These are phyloP conservation scores for Podiceps cristatus DNA, from an alignment of 2,113 vertebrate genomes.

Conservation along the genomic window DNA sequence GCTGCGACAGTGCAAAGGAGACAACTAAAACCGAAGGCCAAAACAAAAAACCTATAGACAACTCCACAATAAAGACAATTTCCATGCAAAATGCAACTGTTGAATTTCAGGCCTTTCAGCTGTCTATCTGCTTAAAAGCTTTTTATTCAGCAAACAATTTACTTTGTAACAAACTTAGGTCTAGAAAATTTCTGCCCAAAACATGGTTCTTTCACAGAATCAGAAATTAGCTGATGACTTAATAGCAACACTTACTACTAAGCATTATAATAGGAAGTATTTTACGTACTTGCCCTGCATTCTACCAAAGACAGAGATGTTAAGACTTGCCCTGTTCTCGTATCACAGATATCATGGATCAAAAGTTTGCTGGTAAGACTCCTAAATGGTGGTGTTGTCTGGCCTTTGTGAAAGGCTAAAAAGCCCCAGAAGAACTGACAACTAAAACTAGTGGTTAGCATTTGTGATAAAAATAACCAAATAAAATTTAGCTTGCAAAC, in stretches of 20 bases:
- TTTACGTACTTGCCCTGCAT: background rate
- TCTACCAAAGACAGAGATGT: background rate
- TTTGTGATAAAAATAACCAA: background rate
- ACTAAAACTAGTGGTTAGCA: background rate
- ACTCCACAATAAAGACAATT: slow-evolving; percentile 60
- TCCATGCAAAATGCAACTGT: slow-evolving; percentile 60
- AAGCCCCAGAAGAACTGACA: background rate
- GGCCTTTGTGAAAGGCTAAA: background rate
- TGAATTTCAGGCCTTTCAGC: slow-evolving; percentile 64
- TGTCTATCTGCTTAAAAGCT: slow-evolving; percentile 54
- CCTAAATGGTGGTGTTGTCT: background rate
- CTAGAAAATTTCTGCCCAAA: slow-evolving; percentile 54
- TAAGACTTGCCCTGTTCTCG: background rate
- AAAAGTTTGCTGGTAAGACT: background rate
- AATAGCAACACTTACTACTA: slow-evolving; percentile 24
- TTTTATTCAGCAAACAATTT: slow-evolving; percentile 62
- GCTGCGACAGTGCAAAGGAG: slow-evolving; percentile 25
- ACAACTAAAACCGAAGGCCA: slow-evolving; percentile 42
- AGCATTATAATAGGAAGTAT: slow-evolving; percentile 42
- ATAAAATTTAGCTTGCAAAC: background rate
- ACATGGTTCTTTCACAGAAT: slow-evolving; percentile 45
- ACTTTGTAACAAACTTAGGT: slow-evolving; percentile 57
- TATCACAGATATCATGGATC: background rate
- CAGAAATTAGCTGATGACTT: slow-evolving; percentile 59
- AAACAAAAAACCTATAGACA: slow-evolving; percentile 66